phyloP scores from a whole-genome alignment of 2,113 vertebrate genomes.

The Monopterus albus region DNA sequence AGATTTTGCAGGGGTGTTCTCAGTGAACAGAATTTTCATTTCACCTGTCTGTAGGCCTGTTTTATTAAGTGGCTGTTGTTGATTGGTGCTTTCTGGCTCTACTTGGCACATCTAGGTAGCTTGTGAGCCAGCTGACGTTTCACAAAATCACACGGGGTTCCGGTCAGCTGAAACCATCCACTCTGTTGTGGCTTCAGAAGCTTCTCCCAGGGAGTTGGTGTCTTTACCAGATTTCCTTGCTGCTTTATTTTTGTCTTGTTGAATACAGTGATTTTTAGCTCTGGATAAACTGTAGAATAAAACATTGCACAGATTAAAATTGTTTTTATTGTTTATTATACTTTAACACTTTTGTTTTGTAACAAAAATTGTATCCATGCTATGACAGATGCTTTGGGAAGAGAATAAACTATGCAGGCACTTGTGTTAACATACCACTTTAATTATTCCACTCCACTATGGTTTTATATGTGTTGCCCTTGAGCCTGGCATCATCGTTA shows the following conservation, averaged over 20 bases:
- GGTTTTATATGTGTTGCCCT: constrained; percentile 29
- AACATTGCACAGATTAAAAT: constrained; percentile 70
- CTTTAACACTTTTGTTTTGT: constrained; percentile 69
- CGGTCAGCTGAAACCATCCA: constrained; percentile 38
- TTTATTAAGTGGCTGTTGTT: constrained; percentile 50
- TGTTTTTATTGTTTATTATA: constrained; percentile 74
- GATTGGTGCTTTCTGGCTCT: constrained; percentile 64
- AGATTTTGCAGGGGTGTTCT: constrained; percentile 33
- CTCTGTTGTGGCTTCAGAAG: constrained; percentile 54
- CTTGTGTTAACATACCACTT: constrained; percentile 42
- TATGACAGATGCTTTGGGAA: constrained; percentile 66
- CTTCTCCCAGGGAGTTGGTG: constrained; percentile 52
- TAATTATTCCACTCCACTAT: constrained; percentile 35
- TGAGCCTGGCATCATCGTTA: constrained; percentile 28
- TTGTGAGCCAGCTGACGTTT: constrained; percentile 28
- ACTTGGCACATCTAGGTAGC: constrained; percentile 50
- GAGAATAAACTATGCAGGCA: constrained; percentile 80
- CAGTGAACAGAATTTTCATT: constrained; percentile 33
- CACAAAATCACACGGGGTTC: constrained; percentile 22
- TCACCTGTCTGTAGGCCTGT: constrained; percentile 31
- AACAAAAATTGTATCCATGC: constrained; percentile 62
- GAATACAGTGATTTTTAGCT: constrained; percentile 68
- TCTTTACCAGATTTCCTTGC: constrained; percentile 45
- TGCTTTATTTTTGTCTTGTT: constrained; percentile 48
- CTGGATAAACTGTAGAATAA: constrained; percentile 75